Evolutionary conservation across 37 sponge, comb jelly and placozoan genomes (phyloP).

Genomic region (Halichondria panicea): DNA sequence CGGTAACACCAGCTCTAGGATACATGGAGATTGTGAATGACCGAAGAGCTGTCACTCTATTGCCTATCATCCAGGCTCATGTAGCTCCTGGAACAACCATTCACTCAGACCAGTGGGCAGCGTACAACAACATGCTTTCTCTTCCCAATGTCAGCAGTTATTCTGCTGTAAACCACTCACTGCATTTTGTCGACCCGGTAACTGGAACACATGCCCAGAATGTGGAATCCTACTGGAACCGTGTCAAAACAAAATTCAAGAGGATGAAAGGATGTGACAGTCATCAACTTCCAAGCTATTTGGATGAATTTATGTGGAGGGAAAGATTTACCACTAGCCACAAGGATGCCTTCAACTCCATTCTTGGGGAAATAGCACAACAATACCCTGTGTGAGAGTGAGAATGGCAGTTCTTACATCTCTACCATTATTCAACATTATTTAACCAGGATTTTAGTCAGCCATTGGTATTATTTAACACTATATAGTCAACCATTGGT

Average conservation of each 20-base stretch:
- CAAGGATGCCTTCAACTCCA: too few relatives aligned
- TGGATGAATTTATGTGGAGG: slow-evolving; percentile 83
- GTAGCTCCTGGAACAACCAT: slow-evolving; percentile 38
- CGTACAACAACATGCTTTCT: too few relatives aligned
- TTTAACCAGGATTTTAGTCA: too few relatives aligned
- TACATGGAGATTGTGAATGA: slow-evolving; percentile 57
- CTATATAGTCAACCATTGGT: too few relatives aligned
- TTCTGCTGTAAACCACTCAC: slow-evolving; percentile 18
- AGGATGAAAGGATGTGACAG: slow-evolving; percentile 50
- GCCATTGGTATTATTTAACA: too few relatives aligned
- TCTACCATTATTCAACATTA: too few relatives aligned
- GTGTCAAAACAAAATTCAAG: slow-evolving; percentile 60
- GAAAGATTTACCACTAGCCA: too few relatives aligned
- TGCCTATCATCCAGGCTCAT: slow-evolving; percentile 62
- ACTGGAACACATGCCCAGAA: slow-evolving; percentile 66
- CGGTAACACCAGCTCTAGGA: slow-evolving; percentile 33
- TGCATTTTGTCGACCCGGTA: slow-evolving; percentile 44
- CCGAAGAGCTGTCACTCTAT: slow-evolving; percentile 53
- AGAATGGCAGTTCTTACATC: too few relatives aligned
- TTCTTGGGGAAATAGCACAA: too few relatives aligned
- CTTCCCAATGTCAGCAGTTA: too few relatives aligned
- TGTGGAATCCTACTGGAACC: slow-evolving; percentile 69
- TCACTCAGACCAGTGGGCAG: slow-evolving; percentile 60
- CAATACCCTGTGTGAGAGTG: too few relatives aligned
- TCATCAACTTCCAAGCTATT: slow-evolving; percentile 37